phyloP scores from a whole-genome alignment of 2,113 vertebrate species.

The Chelonoidis abingdonii region DNA sequence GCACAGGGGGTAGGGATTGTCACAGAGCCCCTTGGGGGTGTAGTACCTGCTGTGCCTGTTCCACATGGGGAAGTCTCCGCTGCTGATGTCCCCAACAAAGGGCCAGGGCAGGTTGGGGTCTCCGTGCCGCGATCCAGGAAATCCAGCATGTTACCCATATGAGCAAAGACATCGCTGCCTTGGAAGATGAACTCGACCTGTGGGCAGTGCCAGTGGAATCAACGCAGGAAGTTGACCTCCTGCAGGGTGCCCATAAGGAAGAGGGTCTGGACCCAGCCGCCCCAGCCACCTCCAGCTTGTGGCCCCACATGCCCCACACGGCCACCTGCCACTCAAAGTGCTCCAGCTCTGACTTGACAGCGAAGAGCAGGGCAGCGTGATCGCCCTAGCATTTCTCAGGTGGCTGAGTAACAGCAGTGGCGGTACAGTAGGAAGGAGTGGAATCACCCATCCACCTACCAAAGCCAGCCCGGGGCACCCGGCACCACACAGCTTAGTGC shows the following conservation, averaged over 20 bases:
- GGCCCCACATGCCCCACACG: slow-evolving; percentile 82
- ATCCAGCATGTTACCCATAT: slow-evolving; percentile 84
- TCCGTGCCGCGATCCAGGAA: slow-evolving; percentile 74
- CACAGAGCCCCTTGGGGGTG: slow-evolving; percentile 81
- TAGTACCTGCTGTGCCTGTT: slow-evolving; percentile 87
- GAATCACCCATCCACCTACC: slow-evolving; percentile 76
- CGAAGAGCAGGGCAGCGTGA: slow-evolving; percentile 80
- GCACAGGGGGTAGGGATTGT: slow-evolving; percentile 83
- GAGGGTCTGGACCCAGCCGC: slow-evolving; percentile 75
- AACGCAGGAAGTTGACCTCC: slow-evolving; percentile 86
- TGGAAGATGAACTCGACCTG: slow-evolving; percentile 83
- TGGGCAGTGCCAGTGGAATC: slow-evolving; percentile 82
- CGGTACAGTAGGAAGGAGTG: slow-evolving; percentile 83
- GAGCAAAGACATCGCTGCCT: slow-evolving; percentile 88
- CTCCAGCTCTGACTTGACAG: slow-evolving; percentile 84
- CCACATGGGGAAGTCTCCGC: slow-evolving; percentile 82
- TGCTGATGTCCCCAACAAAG: slow-evolving; percentile 87
- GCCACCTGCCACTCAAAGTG: slow-evolving; percentile 84
- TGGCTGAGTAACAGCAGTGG: slow-evolving; percentile 86
- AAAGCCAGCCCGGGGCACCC: slow-evolving; percentile 74
- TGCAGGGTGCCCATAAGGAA: slow-evolving; percentile 85
- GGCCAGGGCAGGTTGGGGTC: slow-evolving; percentile 64
- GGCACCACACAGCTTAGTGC: too few relatives aligned
- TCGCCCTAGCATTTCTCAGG: slow-evolving; percentile 79
- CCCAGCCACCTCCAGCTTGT: slow-evolving; percentile 59